A percentile compares a stretch with the other conserved stretches of the same genome.
phyloP scores from a whole-genome alignment of 1,140 invertebrate genomes.

The Lepidotrigona ventralis region DNA sequence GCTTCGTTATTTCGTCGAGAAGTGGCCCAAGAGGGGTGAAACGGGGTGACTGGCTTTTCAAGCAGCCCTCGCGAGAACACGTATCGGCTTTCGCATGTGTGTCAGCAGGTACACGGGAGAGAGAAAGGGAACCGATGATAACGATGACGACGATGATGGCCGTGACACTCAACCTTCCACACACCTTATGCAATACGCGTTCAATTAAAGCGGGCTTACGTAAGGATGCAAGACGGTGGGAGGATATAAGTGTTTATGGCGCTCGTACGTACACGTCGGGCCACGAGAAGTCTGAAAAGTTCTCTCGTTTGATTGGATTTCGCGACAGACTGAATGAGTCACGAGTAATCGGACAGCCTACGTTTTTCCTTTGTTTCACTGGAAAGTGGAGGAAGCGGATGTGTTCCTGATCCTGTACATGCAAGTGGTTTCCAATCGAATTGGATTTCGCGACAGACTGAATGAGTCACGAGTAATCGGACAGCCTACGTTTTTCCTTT shows the following conservation, averaged over 20 bases:
- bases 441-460: constrained; percentile 6
- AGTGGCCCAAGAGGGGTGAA: not conserved
- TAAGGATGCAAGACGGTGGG: constrained; percentile 32
- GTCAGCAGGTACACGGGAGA: constrained; percentile 39
- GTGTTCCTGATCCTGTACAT: too few species aligned
- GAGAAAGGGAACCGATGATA: not conserved
- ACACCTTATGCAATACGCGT: constrained; percentile 46
- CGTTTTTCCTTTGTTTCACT: not conserved
- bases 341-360: not conserved
- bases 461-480: not conserved
- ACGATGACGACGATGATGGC: constrained; percentile 45
- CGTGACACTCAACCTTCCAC: constrained; percentile 72
- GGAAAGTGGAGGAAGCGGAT: not conserved
- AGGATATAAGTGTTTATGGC: constrained; percentile 36
- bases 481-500: not conserved
- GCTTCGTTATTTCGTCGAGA: constrained; percentile 13
- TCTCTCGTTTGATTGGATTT: constrained; percentile 13
- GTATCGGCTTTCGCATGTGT: constrained; percentile 26
- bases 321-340: not conserved
- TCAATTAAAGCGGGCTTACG: constrained; percentile 55
- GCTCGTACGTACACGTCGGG: too few species aligned
- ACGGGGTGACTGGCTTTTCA: not conserved
- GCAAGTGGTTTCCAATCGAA: not conserved
- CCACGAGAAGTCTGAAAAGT: constrained; percentile 10
- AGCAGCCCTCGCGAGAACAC: not conserved